phyloP scores from a whole-genome alignment of 2,888 invertebrate genomes.

The Drosophila crucigera region DNA sequence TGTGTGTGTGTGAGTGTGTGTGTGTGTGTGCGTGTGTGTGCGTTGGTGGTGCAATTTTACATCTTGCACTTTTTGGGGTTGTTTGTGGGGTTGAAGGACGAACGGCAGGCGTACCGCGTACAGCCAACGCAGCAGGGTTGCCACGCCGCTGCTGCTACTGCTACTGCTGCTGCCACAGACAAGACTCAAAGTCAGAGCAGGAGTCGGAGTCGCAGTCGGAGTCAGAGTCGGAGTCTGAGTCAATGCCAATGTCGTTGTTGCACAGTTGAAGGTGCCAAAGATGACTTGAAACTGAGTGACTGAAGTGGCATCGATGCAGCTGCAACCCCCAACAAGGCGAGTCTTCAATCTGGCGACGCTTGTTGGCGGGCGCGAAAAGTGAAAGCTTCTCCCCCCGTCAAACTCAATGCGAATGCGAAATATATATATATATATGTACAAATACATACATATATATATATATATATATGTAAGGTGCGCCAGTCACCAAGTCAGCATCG shows the following conservation, averaged over 20 bases:
- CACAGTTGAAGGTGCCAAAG: slow-evolving; percentile 51
- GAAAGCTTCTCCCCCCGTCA: slow-evolving; percentile 44
- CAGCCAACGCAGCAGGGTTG: slow-evolving; percentile 34
- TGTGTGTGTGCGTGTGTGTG: slow-evolving; percentile 1
- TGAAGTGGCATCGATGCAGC: slow-evolving; percentile 22
- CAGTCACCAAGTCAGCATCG: slow-evolving; percentile 34
- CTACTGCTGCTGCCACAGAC: background rate
- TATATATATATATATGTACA: background rate
- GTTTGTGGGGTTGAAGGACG: slow-evolving; percentile 63
- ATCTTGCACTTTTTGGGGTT: slow-evolving; percentile 53
- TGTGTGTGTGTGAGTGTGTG: slow-evolving; percentile 15
- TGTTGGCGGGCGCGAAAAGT: slow-evolving; percentile 50
- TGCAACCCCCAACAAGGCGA: slow-evolving; percentile 41
- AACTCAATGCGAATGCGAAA: slow-evolving; percentile 4
- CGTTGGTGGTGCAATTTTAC: slow-evolving; percentile 50
- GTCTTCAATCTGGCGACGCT: slow-evolving; percentile 18
- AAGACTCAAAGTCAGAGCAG: slow-evolving; percentile 6
- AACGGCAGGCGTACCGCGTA: slow-evolving; percentile 48
- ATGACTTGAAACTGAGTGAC: slow-evolving; percentile 26
- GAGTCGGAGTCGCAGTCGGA: background rate
- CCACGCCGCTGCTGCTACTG: slow-evolving; percentile 2
- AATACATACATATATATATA: background rate
- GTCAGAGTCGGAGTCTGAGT: background rate
- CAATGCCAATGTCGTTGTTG: slow-evolving; percentile 40
- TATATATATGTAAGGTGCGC: background rate